Evolutionary conservation across 2,113 vertebrate genomes (phyloP).

Genomic region (Pyxicephalus adspersus): DNA sequence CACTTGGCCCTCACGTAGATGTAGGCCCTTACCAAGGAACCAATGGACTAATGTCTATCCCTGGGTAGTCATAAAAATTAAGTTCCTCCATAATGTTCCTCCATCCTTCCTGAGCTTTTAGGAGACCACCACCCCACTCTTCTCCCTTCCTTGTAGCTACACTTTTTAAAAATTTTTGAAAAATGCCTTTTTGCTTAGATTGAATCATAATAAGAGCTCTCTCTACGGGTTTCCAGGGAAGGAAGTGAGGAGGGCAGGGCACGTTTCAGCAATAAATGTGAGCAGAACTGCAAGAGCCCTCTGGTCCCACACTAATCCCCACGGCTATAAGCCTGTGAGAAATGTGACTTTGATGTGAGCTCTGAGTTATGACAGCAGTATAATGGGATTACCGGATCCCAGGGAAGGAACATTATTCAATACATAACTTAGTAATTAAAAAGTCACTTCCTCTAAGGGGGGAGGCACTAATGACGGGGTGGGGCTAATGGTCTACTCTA

Average conservation of each 20-base stretch:
- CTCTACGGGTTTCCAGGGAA: neutral
- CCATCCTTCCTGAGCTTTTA: too few relatives aligned
- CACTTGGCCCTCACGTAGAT: too few relatives aligned
- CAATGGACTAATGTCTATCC: too few relatives aligned
- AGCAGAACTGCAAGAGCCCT: too few relatives aligned
- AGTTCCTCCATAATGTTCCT: too few relatives aligned
- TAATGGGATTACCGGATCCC: constrained; percentile 44
- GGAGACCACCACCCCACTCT: too few relatives aligned
- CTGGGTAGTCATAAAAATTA: too few relatives aligned
- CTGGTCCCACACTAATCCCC: neutral
- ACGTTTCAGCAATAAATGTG: neutral
- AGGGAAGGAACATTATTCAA: constrained; percentile 3
- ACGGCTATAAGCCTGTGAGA: neutral
- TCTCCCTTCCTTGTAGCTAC: too few relatives aligned
- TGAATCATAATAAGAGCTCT: too few relatives aligned
- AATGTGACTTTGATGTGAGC: neutral
- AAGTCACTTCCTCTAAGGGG: constrained; percentile 13
- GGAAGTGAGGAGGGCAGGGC: neutral
- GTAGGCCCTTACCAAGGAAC: too few relatives aligned
- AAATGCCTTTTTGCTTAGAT: too few relatives aligned
- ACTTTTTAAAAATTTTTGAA: too few relatives aligned
- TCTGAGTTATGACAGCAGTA: constrained; percentile 22
- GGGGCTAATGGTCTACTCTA: neutral
- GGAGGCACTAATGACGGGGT: neutral
- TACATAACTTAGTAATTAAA: constrained; percentile 38